These are phyloP conservation scores for Drosophila monieri DNA, from an alignment of 2,888 invertebrate species.

Conservation along the genomic window DNA sequence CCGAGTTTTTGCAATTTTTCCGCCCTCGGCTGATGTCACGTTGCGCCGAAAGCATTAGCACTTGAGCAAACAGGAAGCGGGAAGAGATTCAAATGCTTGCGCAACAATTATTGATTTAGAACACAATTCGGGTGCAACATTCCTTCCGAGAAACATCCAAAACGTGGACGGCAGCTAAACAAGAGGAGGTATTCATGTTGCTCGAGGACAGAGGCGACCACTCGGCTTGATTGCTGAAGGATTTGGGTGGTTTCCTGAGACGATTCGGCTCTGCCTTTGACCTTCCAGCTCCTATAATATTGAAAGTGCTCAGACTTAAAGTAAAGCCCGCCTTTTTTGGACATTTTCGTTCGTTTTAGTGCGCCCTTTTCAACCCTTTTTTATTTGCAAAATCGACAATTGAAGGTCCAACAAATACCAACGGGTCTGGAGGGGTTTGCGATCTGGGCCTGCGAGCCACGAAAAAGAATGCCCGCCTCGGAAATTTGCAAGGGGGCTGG, in stretches of 20 bases:
- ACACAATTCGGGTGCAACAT: conserved; percentile 57
- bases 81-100: conserved; percentile 59
- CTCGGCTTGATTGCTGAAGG: not conserved
- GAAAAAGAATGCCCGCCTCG: conserved; percentile 49
- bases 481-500: conserved; percentile 34
- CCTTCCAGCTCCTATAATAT: no score
- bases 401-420: conserved; percentile 13
- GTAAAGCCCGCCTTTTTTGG: no score
- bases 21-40: conserved; percentile 53
- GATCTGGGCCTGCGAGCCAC: conserved; percentile 49
- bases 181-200: conserved; percentile 55
- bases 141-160: conserved; percentile 60
- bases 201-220: not conserved
- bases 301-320: no score
- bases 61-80: conserved; percentile 45
- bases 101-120: conserved; percentile 63
- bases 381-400: not conserved
- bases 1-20: conserved; percentile 5
- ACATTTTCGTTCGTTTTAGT: not conserved
- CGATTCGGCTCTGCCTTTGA: not conserved
- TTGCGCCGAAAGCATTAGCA: conserved; percentile 46
- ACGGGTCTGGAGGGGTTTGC: conserved; percentile 40
- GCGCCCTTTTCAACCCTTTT: not conserved
- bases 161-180: conserved; percentile 50
- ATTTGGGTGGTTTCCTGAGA: not conserved